These are phyloP conservation scores for Linepithema humile DNA, from an alignment of 1,140 invertebrate species.

Conservation along the genomic window DNA sequence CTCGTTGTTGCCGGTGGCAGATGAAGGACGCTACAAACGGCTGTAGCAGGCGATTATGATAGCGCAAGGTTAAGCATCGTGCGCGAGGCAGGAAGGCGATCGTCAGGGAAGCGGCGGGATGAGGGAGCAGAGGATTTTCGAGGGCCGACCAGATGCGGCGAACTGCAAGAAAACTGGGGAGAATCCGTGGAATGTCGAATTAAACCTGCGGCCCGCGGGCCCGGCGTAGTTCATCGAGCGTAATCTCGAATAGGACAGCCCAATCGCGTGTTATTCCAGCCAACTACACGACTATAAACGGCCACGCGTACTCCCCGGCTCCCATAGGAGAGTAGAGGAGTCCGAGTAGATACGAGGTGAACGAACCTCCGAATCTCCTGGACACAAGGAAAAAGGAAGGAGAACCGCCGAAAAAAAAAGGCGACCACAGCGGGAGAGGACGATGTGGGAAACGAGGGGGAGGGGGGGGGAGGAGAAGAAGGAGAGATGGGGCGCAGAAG, in stretches of 20 bases:
- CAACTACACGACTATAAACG: slow-evolving; percentile 17
- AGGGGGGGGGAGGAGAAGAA: slow-evolving; percentile 23
- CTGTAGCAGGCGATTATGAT: slow-evolving; percentile 4
- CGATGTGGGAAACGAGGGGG: slow-evolving; percentile 5
- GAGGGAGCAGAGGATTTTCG: slow-evolving; percentile 42
- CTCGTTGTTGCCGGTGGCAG: not conserved
- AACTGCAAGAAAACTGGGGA: slow-evolving; percentile 72
- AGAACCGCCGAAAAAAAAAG: slow-evolving; percentile 50
- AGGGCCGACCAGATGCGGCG: not conserved
- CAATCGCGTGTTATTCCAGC: slow-evolving; percentile 63
- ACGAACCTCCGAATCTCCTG: slow-evolving; percentile 77
- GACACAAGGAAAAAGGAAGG: slow-evolving; percentile 64
- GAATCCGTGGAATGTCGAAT: slow-evolving; percentile 77
- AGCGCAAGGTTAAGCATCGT: slow-evolving; percentile 36
- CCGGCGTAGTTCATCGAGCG: slow-evolving; percentile 53
- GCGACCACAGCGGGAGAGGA: slow-evolving; percentile 42
- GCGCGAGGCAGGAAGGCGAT: not conserved
- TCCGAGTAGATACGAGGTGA: slow-evolving; percentile 72
- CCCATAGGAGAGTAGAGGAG: slow-evolving; percentile 50
- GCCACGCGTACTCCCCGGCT: slow-evolving; percentile 12
- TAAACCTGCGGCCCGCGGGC: slow-evolving; percentile 56
- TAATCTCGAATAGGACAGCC: slow-evolving; percentile 56
- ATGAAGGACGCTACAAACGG: not conserved
- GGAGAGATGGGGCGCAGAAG: slow-evolving; percentile 3
- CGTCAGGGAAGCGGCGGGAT: not conserved